These are phyloP conservation scores for Stegodyphus dumicola DNA, from an alignment of 1,140 invertebrate genomes.

Conservation along the genomic window DNA sequence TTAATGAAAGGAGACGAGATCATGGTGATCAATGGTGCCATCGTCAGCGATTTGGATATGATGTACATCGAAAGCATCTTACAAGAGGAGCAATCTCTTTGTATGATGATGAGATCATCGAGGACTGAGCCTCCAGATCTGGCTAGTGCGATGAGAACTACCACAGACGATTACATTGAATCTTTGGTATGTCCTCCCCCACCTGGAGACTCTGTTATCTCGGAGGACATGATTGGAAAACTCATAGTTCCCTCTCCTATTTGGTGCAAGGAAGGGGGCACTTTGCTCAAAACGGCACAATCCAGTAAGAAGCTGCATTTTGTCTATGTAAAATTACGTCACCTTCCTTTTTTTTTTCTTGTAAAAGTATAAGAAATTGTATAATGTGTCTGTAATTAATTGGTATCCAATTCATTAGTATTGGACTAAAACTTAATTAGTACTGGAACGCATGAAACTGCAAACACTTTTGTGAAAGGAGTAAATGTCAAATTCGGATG, in stretches of 20 bases:
- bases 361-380: no score
- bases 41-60: slow-evolving; percentile 98
- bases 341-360: no score
- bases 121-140: slow-evolving; percentile 92
- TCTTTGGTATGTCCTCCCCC: slow-evolving; percentile 95
- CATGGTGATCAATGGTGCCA: slow-evolving; percentile 97
- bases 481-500: no score
- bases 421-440: no score
- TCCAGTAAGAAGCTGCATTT: slow-evolving; percentile 21
- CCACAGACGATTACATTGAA: slow-evolving; percentile 93
- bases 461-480: no score
- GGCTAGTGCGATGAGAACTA: slow-evolving; percentile 78
- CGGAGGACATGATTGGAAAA: slow-evolving; percentile 94
- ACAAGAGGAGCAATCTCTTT: slow-evolving; percentile 93
- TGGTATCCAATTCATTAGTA: no score
- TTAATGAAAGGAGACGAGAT: slow-evolving; percentile 98
- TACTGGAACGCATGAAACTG: no score
- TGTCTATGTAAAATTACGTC: no score
- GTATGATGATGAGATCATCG: slow-evolving; percentile 98
- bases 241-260: slow-evolving; percentile 95
- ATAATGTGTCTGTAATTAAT: no score
- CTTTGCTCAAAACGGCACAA: slow-evolving; percentile 46
- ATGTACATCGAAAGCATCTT: slow-evolving; percentile 97
- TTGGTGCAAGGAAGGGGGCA: slow-evolving; percentile 78
- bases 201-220: slow-evolving; percentile 88